Evolutionary conservation across 2,888 invertebrate genomes (phyloP).

Genomic region (Dendrolimus pini): DNA sequence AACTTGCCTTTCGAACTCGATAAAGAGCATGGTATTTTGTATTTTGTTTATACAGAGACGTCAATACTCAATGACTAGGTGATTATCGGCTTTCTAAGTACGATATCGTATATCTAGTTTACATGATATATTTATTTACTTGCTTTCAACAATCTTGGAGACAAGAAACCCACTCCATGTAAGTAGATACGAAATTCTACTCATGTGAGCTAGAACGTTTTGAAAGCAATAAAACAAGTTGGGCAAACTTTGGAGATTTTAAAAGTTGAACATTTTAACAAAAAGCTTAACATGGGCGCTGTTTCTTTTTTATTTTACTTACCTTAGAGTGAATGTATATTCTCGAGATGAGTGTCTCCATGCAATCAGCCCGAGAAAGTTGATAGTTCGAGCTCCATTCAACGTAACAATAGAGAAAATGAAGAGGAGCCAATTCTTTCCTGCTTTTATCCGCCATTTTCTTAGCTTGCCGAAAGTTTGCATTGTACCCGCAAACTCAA

Average conservation of each 20-base stretch:
- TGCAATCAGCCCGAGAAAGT: conserved; percentile 66
- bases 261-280: conserved; percentile 59
- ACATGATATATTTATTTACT: too few species aligned
- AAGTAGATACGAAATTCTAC: conserved; percentile 27
- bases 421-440: conserved; percentile 68
- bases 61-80: too few species aligned
- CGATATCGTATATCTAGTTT: too few species aligned
- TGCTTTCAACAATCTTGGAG: too few species aligned
- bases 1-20: too few species aligned
- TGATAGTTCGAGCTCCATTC: conserved; percentile 69
- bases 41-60: too few species aligned
- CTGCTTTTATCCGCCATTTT: conserved; percentile 62
- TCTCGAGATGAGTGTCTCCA: conserved; percentile 62
- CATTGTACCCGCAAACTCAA: conserved; percentile 54
- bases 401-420: conserved; percentile 72
- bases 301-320: conserved; percentile 57
- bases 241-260: conserved; percentile 46
- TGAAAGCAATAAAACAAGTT: conserved; percentile 37
- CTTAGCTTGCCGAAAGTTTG: conserved; percentile 63
- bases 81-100: too few species aligned
- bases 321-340: conserved; percentile 51
- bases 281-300: conserved; percentile 52
- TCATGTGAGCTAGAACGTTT: conserved; percentile 34
- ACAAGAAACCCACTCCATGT: too few species aligned
- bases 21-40: too few species aligned